Conservation (phyloP, 2,113 vertebrate species). For the Pseudorhombus dupliciocellatus region DNA sequence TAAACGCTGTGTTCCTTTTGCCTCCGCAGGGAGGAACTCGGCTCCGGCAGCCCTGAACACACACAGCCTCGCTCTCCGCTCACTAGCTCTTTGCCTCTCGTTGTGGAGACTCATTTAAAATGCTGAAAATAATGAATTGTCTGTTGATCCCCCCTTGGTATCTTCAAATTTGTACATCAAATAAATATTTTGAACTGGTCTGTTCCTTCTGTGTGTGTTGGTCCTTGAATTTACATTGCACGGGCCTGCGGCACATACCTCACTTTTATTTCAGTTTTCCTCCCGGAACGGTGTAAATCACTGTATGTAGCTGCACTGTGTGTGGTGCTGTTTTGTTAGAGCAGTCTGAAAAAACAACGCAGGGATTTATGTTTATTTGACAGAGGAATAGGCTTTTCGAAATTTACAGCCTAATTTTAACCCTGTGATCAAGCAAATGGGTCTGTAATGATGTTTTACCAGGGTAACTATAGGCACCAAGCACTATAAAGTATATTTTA, state of each 20-base stretch:
- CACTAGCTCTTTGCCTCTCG: conserved; percentile 70
- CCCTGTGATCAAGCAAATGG: conserved; percentile 14
- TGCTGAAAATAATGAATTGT: conserved; percentile 51
- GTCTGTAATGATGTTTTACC: conserved; percentile 12
- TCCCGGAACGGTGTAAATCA: conserved; percentile 21
- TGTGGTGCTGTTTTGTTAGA: conserved; percentile 6
- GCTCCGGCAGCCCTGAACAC: conserved; percentile 54
- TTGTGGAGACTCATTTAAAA: conserved; percentile 75
- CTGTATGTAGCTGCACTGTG: conserved; percentile 4
- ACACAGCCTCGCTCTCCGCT: conserved; percentile 46
- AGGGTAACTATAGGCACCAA: not conserved
- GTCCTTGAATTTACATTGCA: conserved; percentile 24
- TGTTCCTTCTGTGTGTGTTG: conserved; percentile 22
- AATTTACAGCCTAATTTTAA: not conserved
- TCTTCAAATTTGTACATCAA: conserved; percentile 77
- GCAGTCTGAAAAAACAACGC: not conserved
- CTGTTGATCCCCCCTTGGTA: conserved; percentile 55
- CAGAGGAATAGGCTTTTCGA: not conserved
- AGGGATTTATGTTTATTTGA: conserved; percentile 28
- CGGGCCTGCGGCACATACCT: conserved; percentile 15
- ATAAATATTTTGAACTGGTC: conserved; percentile 67
- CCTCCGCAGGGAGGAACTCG: conserved; percentile 78
- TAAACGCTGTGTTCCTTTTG: conserved; percentile 38
- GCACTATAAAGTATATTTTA: not conserved
- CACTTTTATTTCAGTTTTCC: conserved; percentile 28